These are phyloP conservation scores for Tyto alba DNA, from an alignment of 2,113 vertebrate species.

Conservation along the genomic window DNA sequence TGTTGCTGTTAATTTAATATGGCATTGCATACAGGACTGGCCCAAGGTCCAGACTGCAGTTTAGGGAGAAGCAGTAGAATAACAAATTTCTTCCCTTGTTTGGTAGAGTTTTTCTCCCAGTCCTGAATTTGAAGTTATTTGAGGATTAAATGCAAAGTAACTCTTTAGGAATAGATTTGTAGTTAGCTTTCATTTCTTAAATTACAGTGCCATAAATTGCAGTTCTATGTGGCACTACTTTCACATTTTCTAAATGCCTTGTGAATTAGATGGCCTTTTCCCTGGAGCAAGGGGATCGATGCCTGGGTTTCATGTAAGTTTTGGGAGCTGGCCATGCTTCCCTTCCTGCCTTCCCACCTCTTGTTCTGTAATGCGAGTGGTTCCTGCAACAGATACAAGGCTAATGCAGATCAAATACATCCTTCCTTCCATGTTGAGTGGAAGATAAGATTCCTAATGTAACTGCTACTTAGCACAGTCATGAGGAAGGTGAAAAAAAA, in stretches of 20 bases:
- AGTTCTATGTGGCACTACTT: background rate
- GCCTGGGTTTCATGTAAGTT: background rate
- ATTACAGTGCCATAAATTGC: background rate
- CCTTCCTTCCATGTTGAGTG: background rate
- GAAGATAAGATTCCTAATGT: background rate
- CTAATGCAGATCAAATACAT: background rate
- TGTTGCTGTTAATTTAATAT: conserved; percentile 3
- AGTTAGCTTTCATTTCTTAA: background rate
- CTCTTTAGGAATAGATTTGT: background rate
- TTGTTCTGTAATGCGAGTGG: background rate
- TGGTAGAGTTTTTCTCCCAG: background rate
- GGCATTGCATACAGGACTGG: background rate
- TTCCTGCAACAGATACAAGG: background rate
- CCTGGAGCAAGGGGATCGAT: background rate
- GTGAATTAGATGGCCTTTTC: background rate
- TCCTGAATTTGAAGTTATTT: background rate
- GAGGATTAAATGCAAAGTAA: background rate
- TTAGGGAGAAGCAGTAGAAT: background rate
- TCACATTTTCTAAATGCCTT: background rate
- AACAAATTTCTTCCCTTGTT: background rate
- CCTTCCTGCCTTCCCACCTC: background rate
- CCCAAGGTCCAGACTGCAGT: background rate
- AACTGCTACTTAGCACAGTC: background rate
- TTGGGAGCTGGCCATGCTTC: rapidly evolving
- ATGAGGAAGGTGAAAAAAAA: background rate